These are phyloP conservation scores for Apis florea DNA, from an alignment of 1,140 invertebrate genomes.

Conservation along the genomic window DNA sequence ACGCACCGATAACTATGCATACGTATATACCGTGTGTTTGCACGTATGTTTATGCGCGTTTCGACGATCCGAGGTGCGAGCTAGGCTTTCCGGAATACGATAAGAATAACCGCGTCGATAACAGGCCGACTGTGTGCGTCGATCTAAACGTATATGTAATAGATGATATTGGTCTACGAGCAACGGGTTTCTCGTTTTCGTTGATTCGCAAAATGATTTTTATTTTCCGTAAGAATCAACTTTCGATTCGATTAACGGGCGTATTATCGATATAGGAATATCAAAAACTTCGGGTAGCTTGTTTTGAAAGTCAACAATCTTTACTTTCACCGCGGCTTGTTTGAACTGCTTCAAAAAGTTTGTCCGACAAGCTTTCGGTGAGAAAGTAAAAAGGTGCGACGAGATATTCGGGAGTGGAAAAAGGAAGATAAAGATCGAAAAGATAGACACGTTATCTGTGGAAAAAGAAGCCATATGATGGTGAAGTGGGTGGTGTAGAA, in stretches of 20 bases:
- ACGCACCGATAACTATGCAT: constrained; percentile 31
- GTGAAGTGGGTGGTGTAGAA: constrained; percentile 29
- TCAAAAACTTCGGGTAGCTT: neutral
- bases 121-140: neutral
- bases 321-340: neutral
- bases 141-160: neutral
- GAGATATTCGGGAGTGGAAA: neutral
- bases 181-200: constrained; percentile 22
- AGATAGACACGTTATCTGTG: constrained; percentile 5
- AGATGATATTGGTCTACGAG: neutral
- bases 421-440: neutral
- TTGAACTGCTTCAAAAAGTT: neutral
- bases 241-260: neutral
- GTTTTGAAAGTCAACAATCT: neutral
- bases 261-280: neutral
- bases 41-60: constrained; percentile 28
- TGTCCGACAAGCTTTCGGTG: neutral
- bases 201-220: neutral
- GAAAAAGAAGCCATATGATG: constrained; percentile 56
- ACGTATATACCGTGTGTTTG: neutral
- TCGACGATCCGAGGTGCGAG: constrained; percentile 32
- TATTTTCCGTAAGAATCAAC: neutral
- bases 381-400: neutral
- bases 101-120: constrained; percentile 49
- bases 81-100: constrained; percentile 37